These are phyloP conservation scores for Pedionomus torquatus DNA, from an alignment of 2,113 vertebrate species.

Conservation along the genomic window DNA sequence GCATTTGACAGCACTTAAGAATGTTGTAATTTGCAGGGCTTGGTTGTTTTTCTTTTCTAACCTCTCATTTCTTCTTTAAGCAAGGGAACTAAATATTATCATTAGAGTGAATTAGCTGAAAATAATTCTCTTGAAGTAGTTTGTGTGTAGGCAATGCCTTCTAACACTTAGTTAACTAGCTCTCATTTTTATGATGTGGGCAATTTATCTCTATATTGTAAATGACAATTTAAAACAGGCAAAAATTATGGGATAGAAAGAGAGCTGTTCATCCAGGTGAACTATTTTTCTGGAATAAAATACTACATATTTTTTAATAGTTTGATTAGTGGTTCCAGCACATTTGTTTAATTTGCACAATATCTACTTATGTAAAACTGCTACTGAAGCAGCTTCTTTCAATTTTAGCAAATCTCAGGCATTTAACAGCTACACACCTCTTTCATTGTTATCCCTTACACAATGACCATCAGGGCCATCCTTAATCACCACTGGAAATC, in stretches of 20 bases:
- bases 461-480: background rate
- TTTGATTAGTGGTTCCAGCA: background rate
- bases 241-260: background rate
- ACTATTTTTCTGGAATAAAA: background rate
- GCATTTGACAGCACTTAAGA: background rate
- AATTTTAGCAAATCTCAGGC: background rate
- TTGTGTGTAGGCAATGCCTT: background rate
- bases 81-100: background rate
- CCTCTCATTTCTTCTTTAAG: background rate
- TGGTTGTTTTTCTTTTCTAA: background rate
- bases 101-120: background rate
- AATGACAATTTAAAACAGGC: background rate
- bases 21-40: background rate
- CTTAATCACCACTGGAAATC: background rate
- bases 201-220: background rate
- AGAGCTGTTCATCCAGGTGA: background rate
- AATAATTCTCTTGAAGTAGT: background rate
- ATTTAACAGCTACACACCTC: background rate
- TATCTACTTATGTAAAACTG: background rate
- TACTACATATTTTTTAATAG: background rate
- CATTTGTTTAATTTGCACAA: background rate
- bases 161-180: background rate
- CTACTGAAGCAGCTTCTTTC: background rate
- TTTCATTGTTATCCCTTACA: background rate
- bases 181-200: background rate